Evolutionary conservation across 2,113 vertebrate species (phyloP), one percentile per base, ranked within the genome.

Genomic region (Pteropus alecto): DNA sequence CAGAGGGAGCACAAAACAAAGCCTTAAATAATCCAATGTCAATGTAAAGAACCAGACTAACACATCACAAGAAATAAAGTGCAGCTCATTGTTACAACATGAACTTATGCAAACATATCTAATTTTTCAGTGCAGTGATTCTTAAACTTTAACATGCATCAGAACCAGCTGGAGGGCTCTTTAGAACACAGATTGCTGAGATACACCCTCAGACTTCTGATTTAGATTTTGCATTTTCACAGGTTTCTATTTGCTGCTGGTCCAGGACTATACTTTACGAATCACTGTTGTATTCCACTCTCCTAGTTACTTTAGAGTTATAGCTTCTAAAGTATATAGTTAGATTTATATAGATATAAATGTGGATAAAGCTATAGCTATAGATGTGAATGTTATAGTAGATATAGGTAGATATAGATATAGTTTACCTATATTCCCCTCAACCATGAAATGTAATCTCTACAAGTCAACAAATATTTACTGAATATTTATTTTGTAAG

Each of bases 51-150:
- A 19, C 26, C 41, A 2, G 5, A 51, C 7, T 67, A 28, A 43
- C 0, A 79, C 14, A 54, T 24, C 65, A 65, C 26, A 86, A 30
- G 26, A 67, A 70, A 38, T 4, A 10, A 73, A 7, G 6, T 51
- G 6, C 14, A 74, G 33, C 19, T 85, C 2, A n/a, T 11, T 73
- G 9, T 46, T 18, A 21, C 51, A 85, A 77, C 15, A 46, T 46
- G 6, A 7, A 43, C 1, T n/a, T 54, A 18, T 43, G 5, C 33
- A 83, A 60, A 82, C 0, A 61, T 18, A 0, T 1, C 6, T 22
- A 41, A 11, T 6, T 89, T 8, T 70, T 73, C 33, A 41, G 7
- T 71, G 19, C 6, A 63, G 1, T 43, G 24, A 1, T 83, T 92
- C 19, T 89, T 30, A 92, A 51, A 82, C 15, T 58, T 78, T 28